Base-by-base conservation (phyloP, 2,797 vertebrate genomes). In the Eulemur mongoz region DNA sequence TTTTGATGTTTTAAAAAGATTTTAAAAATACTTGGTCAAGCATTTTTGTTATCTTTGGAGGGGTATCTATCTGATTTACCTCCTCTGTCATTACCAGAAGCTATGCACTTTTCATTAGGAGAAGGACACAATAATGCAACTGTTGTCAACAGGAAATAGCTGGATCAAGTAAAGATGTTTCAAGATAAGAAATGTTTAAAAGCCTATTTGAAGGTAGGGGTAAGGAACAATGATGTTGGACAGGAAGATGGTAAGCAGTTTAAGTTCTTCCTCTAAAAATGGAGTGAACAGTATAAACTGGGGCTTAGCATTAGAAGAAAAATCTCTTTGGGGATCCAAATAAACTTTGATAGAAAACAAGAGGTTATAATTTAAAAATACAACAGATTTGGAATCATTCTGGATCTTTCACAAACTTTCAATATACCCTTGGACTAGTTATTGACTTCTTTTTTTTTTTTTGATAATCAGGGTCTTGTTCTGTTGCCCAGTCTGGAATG, bases 281-380 rank as follows among this genome's bases (percentile, higher is more conserved):
- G 5, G 30, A 83, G 9, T 45, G 32, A 94, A 83, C 13, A 79
- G n/a, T 35, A 92, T 65, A 80, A 65, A 43, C 15, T 67, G 57
- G 13, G 43, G 14, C 45, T 91, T 78, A 50, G 38, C 65, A 52
- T 27, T 72, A 87, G 57, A 38, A 80, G 23, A 17, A 65, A 81
- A 65, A 52, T 63, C 32, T 81, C 57, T 95, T 81, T 4, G 32
- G 57, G 48, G 81, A 73, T 23, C 7, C 32, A 91, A 73, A 87
- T 81, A 92, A 82, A 59, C 18, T 89, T 85, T n/a, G 35, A 73
- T 67, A 67, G 67, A 95, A 87, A 75, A 81, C 7, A 92, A 79
- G 89, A 81, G 65, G 38, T 40, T 38, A 70, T 48, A 70, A 38
- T 80, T 69, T n/a, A 23, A 43, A 70, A 83, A 76, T 50, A 23